A percentile compares a stretch with the other conserved stretches of the same genome.
phyloP scores from a whole-genome alignment of 2,797 vertebrate species.

The Enoplosus armatus region DNA sequence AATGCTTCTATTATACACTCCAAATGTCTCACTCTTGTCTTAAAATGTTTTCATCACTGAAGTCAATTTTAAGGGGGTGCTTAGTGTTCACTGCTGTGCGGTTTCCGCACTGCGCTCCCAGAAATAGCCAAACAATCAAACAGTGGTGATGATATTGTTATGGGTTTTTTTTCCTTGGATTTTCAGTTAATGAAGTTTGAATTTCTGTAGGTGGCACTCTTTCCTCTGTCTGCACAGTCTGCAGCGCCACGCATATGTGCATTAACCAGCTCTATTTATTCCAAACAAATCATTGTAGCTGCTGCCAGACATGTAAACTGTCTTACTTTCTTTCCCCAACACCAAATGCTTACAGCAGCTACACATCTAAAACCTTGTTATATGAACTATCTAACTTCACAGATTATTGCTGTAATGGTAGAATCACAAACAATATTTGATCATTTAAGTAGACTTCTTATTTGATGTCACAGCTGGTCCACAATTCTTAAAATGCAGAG shows the following conservation, averaged over 20 bases:
- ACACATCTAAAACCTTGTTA: constrained; percentile 7
- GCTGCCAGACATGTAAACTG: constrained; percentile 31
- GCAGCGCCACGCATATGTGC: constrained; percentile 10
- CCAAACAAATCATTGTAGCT: constrained; percentile 13
- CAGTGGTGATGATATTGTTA: not conserved
- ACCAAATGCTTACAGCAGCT: constrained; percentile 20
- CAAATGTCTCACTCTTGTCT: not conserved
- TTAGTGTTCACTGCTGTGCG: not conserved
- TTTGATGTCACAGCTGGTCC: constrained; percentile 9
- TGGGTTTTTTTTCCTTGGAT: not conserved
- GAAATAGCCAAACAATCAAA: constrained; percentile 39
- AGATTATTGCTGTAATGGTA: not conserved
- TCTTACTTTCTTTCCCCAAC: constrained; percentile 22
- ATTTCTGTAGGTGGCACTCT: constrained; percentile 52
- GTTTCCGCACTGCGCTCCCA: constrained; percentile 11
- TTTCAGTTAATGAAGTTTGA: constrained; percentile 34
- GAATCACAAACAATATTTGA: not conserved
- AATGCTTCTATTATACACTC: constrained; percentile 25
- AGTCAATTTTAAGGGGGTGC: not conserved
- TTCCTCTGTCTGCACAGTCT: constrained; percentile 42
- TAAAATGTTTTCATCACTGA: not conserved
- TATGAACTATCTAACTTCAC: not conserved
- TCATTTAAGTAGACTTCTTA: not conserved
- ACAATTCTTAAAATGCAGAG: not conserved
- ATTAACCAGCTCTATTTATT: constrained; percentile 13